Evolutionary conservation across 2,797 vertebrate species (phyloP), one percentile per base, ranked within the genome.

Genomic region (Syndactyla subalaris): DNA sequence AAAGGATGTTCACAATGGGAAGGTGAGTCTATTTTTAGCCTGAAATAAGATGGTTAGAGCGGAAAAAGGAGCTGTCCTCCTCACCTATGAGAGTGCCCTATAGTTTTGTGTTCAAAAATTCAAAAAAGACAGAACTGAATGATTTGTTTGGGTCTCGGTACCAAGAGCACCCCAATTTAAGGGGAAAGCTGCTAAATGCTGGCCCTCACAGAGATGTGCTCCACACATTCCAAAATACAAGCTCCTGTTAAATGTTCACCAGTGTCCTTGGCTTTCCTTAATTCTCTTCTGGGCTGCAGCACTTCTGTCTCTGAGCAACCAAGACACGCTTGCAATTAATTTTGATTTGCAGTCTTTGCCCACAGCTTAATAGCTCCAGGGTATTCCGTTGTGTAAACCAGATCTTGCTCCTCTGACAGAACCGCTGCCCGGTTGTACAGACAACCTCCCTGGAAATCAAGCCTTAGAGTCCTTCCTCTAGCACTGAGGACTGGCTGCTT

Each of bases 381-480:
- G 21, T 95, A 83, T 92, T 95, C 91, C 92, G 71, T 74, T 89
- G 46, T 83, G 66, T 88, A 80, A 95, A 92, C 66, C 80, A 66
- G 39, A 68, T 55, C 48, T 6, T 85, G 78, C 46, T 89, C 38
- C 34, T 87, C 32, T 77, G 65, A 75, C 65, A 77, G 34, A 85
- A 43, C 61, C 85, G 41, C 84, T 74, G 43, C 16, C 16, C 29
- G 30, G 51, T 65, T 68, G 13, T 29, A 65, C 16, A 46, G 81
- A 74, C 30, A 80, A 2, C 57, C 45, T 43, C 57, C 34, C 62
- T 75, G 26, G 38, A 89, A 89, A 77, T 83, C 62, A 85, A 48
- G 55, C 62, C 48, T 80, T 41, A 54, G 51, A 58, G 18, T 57
- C 27, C 32, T 87, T 82, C 30, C 77, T 89, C 86, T 36, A 70